Percentiles rank a stretch among this genome's conserved stretches.
Evolutionary conservation across 2,888 invertebrate species (phyloP).

Genomic region (Cephus runcator): DNA sequence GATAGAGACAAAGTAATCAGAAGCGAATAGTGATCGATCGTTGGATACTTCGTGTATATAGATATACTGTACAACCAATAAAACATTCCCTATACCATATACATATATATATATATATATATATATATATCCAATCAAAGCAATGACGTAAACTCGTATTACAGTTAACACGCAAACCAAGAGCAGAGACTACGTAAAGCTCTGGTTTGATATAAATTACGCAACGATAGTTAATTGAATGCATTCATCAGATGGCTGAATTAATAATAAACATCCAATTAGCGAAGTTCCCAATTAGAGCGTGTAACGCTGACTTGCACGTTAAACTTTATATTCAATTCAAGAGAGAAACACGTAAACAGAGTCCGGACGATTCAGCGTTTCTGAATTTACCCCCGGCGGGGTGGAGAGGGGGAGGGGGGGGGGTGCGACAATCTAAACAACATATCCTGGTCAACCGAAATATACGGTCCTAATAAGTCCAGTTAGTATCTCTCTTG

Average conservation of each 20-base stretch:
- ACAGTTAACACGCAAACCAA: not conserved
- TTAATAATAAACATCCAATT: constrained; percentile 45
- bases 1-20: not conserved
- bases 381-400: not conserved
- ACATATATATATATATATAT: too few species aligned
- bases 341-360: constrained; percentile 17
- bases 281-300: constrained; percentile 39
- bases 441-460: not conserved
- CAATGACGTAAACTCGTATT: not conserved
- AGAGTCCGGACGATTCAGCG: constrained; percentile 2
- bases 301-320: constrained; percentile 35
- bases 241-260: constrained; percentile 20
- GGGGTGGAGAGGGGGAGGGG: too few species aligned
- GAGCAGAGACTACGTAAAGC: not conserved
- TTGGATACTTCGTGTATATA: not conserved
- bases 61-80: not conserved
- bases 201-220: not conserved
- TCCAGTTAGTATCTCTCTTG: not conserved
- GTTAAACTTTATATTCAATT: constrained; percentile 35
- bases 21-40: not conserved
- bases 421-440: not conserved
- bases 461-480: not conserved
- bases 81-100: too few species aligned
- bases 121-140: not conserved
- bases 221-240: constrained; percentile 18